A percentile compares a stretch with the other conserved stretches of the same genome.
phyloP scores from a whole-genome alignment of 2,797 vertebrate genomes.

The Hydrophis major region DNA sequence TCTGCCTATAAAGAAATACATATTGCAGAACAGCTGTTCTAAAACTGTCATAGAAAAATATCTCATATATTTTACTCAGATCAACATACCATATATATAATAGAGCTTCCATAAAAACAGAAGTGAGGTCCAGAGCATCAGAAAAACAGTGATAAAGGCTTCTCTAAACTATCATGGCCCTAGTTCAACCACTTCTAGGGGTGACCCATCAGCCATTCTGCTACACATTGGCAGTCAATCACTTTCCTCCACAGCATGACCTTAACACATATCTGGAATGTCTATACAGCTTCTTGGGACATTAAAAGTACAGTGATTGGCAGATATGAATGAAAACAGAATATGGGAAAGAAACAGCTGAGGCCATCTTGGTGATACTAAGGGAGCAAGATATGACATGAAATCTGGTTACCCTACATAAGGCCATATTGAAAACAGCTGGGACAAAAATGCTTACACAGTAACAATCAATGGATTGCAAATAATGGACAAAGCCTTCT shows the following conservation, averaged over 20 bases:
- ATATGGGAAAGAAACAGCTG: background rate
- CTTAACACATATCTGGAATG: background rate
- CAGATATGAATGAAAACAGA: background rate
- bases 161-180: background rate
- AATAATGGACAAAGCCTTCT: background rate
- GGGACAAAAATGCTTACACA: background rate
- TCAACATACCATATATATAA: background rate
- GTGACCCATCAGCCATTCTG: background rate
- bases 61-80: background rate
- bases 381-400: background rate
- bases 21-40: background rate
- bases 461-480: background rate
- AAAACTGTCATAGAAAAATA: background rate
- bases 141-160: background rate
- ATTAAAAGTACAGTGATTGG: background rate
- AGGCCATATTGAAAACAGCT: background rate
- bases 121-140: background rate
- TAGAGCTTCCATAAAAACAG: background rate
- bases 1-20: background rate
- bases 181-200: background rate
- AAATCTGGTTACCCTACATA: background rate
- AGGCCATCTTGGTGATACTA: background rate
- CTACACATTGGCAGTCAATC: background rate
- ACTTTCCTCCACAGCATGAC: background rate
- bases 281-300: background rate